Conservation (phyloP, 2,888 invertebrate species). For the Cyaniris semiargus region DNA sequence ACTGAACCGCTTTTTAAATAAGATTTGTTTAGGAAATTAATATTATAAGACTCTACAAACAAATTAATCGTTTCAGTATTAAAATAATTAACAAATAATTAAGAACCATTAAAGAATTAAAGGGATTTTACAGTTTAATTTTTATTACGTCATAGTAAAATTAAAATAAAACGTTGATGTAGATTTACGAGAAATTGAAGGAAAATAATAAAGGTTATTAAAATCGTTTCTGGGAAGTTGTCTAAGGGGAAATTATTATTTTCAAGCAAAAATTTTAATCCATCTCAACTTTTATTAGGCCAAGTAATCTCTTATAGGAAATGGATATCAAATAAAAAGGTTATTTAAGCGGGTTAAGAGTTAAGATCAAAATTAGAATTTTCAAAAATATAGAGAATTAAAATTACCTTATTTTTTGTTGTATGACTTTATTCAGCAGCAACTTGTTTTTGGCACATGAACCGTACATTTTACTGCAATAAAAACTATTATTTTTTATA, state of each 20-base stretch:
- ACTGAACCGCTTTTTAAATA: background rate
- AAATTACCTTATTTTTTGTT: no score
- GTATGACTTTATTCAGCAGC: no score
- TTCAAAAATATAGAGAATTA: background rate
- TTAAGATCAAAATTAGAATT: background rate
- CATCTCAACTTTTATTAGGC: background rate
- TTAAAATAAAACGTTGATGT: background rate
- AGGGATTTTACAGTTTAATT: background rate
- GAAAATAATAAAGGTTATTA: slow-evolving; percentile 8
- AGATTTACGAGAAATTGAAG: background rate
- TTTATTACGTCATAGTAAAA: background rate
- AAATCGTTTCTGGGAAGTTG: background rate
- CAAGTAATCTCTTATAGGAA: slow-evolving; percentile 5
- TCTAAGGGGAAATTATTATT: background rate
- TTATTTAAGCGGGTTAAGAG: background rate
- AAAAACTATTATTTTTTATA: no score
- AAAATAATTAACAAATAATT: background rate
- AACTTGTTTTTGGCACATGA: no score
- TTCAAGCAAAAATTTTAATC: background rate
- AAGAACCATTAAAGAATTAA: background rate
- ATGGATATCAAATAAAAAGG: background rate
- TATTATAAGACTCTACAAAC: background rate
- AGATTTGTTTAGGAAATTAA: background rate
- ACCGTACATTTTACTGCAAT: no score
- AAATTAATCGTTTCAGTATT: background rate